Conservation (phyloP, 2,113 vertebrate species). For the Oreochromis niloticus region DNA sequence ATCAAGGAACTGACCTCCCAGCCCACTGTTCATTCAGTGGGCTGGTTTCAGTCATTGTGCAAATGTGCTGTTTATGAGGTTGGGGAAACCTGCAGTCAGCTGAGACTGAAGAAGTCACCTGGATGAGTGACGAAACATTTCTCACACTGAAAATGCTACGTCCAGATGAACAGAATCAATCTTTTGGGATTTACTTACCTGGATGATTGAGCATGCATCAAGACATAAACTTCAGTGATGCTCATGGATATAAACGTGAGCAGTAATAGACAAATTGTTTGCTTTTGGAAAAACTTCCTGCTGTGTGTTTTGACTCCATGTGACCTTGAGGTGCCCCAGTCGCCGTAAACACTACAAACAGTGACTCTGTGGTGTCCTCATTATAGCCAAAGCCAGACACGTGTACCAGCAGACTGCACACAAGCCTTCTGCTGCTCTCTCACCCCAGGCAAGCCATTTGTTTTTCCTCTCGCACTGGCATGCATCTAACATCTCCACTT, state of each 20-base stretch:
- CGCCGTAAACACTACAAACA: conserved; percentile 36
- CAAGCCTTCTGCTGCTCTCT: conserved; percentile 51
- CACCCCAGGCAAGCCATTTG: conserved; percentile 49
- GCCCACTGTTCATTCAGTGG: background rate
- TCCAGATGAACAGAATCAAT: background rate
- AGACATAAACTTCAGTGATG: background rate
- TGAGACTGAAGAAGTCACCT: background rate
- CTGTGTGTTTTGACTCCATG: background rate
- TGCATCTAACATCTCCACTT: background rate
- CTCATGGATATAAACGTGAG: background rate
- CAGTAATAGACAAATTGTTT: background rate
- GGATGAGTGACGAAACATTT: accelerated
- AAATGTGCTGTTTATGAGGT: background rate
- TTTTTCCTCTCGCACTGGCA: conserved; percentile 26
- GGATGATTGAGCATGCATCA: background rate
- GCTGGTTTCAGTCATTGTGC: background rate
- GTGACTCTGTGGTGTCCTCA: conserved; percentile 32
- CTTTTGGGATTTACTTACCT: background rate
- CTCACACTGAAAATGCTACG: accelerated
- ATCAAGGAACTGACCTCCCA: background rate
- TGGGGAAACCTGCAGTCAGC: accelerated
- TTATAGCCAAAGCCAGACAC: conserved; percentile 22
- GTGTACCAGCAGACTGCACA: conserved; percentile 42
- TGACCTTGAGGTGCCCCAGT: conserved; percentile 30
- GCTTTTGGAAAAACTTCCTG: background rate